These are phyloP conservation scores for Bombus cullumanus DNA, from an alignment of 1,140 invertebrate genomes.

Conservation along the genomic window DNA sequence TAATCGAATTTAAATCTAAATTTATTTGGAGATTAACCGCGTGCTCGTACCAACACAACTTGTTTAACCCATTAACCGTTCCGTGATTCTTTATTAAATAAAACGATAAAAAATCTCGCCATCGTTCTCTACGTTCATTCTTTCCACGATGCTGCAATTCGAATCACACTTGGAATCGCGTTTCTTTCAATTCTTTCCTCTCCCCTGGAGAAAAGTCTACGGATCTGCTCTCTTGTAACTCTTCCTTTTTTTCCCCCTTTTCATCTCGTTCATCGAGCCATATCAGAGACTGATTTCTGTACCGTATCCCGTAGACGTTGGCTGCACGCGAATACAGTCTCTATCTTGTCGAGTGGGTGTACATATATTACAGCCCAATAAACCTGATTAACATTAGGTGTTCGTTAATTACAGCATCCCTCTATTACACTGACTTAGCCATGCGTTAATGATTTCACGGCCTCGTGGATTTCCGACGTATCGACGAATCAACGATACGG, in stretches of 20 bases:
- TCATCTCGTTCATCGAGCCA: constrained; percentile 8
- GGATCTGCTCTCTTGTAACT: not conserved
- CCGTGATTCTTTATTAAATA: not conserved
- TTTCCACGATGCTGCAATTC: not conserved
- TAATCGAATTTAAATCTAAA: constrained; percentile 6
- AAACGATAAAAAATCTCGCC: not conserved
- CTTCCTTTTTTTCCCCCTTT: not conserved
- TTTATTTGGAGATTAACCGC: constrained; percentile 1
- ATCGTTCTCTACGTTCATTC: not conserved
- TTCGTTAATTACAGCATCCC: constrained; percentile 65
- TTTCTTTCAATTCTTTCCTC: constrained; percentile 15
- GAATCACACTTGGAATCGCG: not conserved
- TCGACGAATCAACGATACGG: constrained; percentile 57
- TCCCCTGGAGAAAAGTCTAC: not conserved
- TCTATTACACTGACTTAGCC: constrained; percentile 63
- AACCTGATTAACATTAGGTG: constrained; percentile 68
- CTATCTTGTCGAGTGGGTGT: constrained; percentile 51
- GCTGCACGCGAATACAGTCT: constrained; percentile 34
- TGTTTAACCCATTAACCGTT: too few species aligned
- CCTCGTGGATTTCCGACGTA: constrained; percentile 51
- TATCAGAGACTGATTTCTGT: not conserved
- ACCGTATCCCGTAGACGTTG: not conserved
- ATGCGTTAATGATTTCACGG: constrained; percentile 69
- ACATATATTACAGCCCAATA: constrained; percentile 59
- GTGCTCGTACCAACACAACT: not conserved